Percentiles rank a stretch among this genome's conserved stretches.
phyloP scores from a whole-genome alignment of 1,140 invertebrate species.

The Coelopa frigida region DNA sequence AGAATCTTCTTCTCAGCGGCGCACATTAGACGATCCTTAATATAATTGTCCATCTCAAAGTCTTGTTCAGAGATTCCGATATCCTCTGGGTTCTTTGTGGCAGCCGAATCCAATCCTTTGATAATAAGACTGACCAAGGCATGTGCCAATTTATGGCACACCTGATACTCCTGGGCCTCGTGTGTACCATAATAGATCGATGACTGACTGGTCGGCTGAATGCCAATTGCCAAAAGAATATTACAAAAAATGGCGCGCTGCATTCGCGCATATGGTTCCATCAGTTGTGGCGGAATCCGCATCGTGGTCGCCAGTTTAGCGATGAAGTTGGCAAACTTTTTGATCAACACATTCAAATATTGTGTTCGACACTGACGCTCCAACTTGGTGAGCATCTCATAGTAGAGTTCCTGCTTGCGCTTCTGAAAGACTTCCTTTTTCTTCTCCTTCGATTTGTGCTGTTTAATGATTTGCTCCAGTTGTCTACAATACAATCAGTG shows the following conservation, averaged over 20 bases:
- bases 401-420: conserved; percentile 39
- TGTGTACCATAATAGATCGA: conserved; percentile 38
- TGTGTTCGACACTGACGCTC: conserved; percentile 36
- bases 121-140: conserved; percentile 36
- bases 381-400: conserved; percentile 33
- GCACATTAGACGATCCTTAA: conserved; percentile 39
- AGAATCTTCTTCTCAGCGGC: conserved; percentile 40
- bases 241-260: conserved; percentile 41
- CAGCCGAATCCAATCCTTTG: conserved; percentile 33
- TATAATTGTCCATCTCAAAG: conserved; percentile 41
- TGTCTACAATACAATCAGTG: conserved; percentile 19
- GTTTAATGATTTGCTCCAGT: conserved; percentile 31
- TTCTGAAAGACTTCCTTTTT: conserved; percentile 32
- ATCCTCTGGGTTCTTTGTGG: conserved; percentile 25
- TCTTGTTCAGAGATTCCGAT: conserved; percentile 22
- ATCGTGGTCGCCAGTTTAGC: conserved; percentile 38
- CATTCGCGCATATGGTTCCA: conserved; percentile 39
- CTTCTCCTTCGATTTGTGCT: conserved; percentile 29
- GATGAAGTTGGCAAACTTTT: conserved; percentile 38
- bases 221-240: conserved; percentile 33
- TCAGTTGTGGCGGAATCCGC: conserved; percentile 31
- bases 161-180: conserved; percentile 37
- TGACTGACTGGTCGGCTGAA: conserved; percentile 34
- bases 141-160: conserved; percentile 37
- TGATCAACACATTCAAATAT: conserved; percentile 37